Evolutionary conservation across 2,888 invertebrate species (phyloP).

Genomic region (Caenorhabditis zanzibari): DNA sequence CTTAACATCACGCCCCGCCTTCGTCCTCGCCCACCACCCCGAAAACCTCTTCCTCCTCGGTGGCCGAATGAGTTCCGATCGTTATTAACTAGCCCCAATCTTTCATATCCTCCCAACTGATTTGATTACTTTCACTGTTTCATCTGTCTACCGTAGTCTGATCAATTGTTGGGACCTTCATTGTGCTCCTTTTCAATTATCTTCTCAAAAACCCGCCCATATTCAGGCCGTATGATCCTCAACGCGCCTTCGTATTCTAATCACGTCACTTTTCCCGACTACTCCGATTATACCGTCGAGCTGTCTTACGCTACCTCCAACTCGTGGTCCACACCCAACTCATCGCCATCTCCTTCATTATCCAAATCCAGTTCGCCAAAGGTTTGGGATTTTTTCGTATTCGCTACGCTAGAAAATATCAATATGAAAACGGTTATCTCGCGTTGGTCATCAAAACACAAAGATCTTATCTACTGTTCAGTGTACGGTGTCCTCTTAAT

Average conservation of each 20-base stretch:
- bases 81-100: constrained; percentile 30
- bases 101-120: constrained; percentile 2
- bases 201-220: neutral
- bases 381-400: constrained; percentile 33
- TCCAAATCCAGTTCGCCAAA: constrained; percentile 45
- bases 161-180: constrained; percentile 12
- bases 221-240: constrained; percentile 45
- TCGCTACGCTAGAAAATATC: constrained; percentile 7
- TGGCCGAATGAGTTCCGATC: constrained; percentile 49
- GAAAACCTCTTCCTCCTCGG: constrained; percentile 60
- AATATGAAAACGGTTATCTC: constrained; percentile 27
- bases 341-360: constrained; percentile 45
- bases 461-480: constrained; percentile 24
- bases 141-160: neutral
- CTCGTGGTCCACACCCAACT: constrained; percentile 36
- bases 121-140: neutral
- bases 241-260: constrained; percentile 36
- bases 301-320: constrained; percentile 41
- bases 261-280: constrained; percentile 14
- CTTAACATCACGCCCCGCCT: constrained; percentile 59
- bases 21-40: constrained; percentile 47
- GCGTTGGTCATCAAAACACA: constrained; percentile 34
- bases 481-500: constrained; percentile 11
- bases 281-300: constrained; percentile 44
- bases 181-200: neutral